A percentile compares a stretch with the other conserved stretches of the same genome.
These are phyloP conservation scores for Arge pagana DNA, from an alignment of 2,888 invertebrate species.

Conservation along the genomic window DNA sequence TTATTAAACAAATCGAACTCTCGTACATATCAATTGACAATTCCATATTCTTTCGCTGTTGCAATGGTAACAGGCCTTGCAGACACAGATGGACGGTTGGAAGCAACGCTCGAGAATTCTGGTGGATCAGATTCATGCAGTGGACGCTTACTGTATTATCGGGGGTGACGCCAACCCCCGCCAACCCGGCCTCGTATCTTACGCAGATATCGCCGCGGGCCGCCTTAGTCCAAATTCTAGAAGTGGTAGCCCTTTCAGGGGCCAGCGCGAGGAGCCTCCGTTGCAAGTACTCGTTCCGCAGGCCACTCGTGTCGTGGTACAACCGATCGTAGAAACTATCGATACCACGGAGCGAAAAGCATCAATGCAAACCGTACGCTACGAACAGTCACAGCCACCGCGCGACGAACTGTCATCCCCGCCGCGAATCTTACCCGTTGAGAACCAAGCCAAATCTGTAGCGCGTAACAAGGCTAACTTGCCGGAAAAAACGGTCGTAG, in stretches of 20 bases:
- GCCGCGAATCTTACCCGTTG: slow-evolving; percentile 4
- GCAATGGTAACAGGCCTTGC: slow-evolving; percentile 68
- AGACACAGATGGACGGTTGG: slow-evolving; percentile 67
- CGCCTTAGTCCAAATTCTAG: slow-evolving; percentile 58
- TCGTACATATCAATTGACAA: slow-evolving; percentile 24
- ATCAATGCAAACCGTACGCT: slow-evolving; percentile 6
- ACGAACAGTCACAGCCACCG: slow-evolving; percentile 12
- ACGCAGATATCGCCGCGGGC: slow-evolving; percentile 75
- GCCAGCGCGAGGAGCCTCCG: slow-evolving; percentile 40
- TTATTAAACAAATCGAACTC: slow-evolving; percentile 27
- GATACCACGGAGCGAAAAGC: slow-evolving; percentile 8
- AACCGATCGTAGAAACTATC: slow-evolving; percentile 16
- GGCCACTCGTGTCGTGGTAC: slow-evolving; percentile 4
- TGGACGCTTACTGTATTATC: slow-evolving; percentile 71
- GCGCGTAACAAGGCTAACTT: slow-evolving; percentile 1
- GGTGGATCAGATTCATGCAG: slow-evolving; percentile 71
- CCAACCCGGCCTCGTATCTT: slow-evolving; percentile 51
- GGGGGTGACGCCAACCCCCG: slow-evolving; percentile 52
- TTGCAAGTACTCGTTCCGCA: slow-evolving; percentile 22
- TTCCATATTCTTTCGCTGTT: slow-evolving; percentile 53
- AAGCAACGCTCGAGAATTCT: slow-evolving; percentile 74
- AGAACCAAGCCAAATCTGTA: slow-evolving; percentile 6
- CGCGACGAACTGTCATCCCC: slow-evolving; percentile 4
- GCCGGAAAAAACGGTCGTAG: slow-evolving; percentile 1
- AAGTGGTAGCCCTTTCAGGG: slow-evolving; percentile 48